phyloP scores from a whole-genome alignment of 2,888 invertebrate species.

The Hipparchia sbordonii region DNA sequence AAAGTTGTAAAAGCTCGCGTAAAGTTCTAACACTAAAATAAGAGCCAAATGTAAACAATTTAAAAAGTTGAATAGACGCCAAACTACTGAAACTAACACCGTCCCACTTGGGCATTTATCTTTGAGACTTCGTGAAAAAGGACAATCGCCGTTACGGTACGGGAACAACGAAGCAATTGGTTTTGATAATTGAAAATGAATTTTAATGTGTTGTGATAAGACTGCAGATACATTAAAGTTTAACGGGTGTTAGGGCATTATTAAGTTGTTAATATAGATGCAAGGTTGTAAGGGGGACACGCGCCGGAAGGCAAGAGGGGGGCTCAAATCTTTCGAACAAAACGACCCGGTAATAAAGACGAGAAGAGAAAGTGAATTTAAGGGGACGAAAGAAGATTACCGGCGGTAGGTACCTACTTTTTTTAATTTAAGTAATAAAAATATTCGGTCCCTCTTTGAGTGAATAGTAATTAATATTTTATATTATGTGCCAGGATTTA shows the following conservation, averaged over 20 bases:
- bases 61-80: constrained; percentile 68
- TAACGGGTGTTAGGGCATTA: constrained; percentile 68
- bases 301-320: constrained; percentile 73
- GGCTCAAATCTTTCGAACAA: constrained; percentile 84
- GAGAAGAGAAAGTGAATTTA: constrained; percentile 85
- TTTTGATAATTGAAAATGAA: constrained; percentile 64
- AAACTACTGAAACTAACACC: constrained; percentile 69
- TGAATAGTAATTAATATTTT: constrained; percentile 44
- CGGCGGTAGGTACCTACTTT: constrained; percentile 65
- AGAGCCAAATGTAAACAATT: constrained; percentile 61
- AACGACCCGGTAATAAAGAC: constrained; percentile 84
- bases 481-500: constrained; percentile 30
- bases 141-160: constrained; percentile 58
- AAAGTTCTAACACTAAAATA: constrained; percentile 47
- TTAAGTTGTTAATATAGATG: constrained; percentile 54
- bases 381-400: constrained; percentile 82
- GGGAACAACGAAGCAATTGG: constrained; percentile 37
- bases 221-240: constrained; percentile 59
- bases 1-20: constrained; percentile 26
- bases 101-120: constrained; percentile 72
- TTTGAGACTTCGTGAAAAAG: constrained; percentile 71
- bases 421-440: constrained; percentile 79
- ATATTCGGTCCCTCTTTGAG: constrained; percentile 51
- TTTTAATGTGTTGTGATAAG: constrained; percentile 65
- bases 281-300: constrained; percentile 74